Conservation (phyloP, 2,888 invertebrate genomes). For the Hemithea aestivaria region DNA sequence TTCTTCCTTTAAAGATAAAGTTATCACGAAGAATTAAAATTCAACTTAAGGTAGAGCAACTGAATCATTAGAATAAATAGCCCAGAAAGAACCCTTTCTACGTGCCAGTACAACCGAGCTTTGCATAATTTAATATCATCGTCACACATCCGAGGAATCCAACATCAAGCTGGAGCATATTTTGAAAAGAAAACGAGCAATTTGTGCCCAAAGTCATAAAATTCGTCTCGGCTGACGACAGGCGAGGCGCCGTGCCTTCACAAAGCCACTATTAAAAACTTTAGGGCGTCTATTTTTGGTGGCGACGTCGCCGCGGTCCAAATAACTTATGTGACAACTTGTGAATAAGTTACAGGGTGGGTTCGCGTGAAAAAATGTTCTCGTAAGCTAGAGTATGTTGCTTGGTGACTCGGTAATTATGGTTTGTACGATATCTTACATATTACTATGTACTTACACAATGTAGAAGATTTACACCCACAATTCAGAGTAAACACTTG, state of each 20-base stretch:
- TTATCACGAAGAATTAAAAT: too few species aligned
- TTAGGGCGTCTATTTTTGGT: slow-evolving; percentile 70
- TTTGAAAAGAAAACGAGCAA: slow-evolving; percentile 61
- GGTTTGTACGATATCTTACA: too few species aligned
- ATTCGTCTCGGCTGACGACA: slow-evolving; percentile 53
- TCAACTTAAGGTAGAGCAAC: too few species aligned
- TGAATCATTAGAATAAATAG: too few species aligned
- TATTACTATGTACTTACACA: too few species aligned
- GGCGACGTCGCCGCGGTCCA: slow-evolving; percentile 40
- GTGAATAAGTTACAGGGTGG: slow-evolving; percentile 39
- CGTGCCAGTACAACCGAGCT: neutral
- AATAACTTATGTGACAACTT: slow-evolving; percentile 60
- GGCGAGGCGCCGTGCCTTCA: slow-evolving; percentile 57
- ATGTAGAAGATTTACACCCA: too few species aligned
- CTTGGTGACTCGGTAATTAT: too few species aligned
- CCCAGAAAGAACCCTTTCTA: too few species aligned
- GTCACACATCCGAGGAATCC: slow-evolving; percentile 21
- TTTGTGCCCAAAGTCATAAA: slow-evolving; percentile 70
- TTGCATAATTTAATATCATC: slow-evolving; percentile 14
- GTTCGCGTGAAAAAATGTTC: slow-evolving; percentile 33
- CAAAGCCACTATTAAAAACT: slow-evolving; percentile 67
- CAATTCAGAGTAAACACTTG: too few species aligned
- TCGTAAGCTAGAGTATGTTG: slow-evolving; percentile 7
- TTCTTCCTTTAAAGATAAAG: too few species aligned
- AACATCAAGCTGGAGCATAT: slow-evolving; percentile 36